Evolutionary conservation across 2,888 invertebrate genomes (phyloP).

Genomic region (Bibio marci): DNA sequence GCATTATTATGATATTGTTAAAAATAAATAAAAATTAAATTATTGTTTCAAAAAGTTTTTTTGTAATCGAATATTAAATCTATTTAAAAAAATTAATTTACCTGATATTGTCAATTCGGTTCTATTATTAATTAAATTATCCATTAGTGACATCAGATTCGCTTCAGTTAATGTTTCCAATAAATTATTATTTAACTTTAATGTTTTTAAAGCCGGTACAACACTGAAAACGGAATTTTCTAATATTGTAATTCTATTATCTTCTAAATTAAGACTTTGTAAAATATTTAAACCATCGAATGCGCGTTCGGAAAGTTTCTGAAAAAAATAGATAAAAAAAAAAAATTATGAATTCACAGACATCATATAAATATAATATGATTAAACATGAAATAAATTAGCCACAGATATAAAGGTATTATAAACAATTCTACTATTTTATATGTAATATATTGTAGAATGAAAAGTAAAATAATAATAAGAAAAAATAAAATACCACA

Average conservation of each 20-base stretch:
- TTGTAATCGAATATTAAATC: no score
- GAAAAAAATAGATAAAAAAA: constrained; percentile 9
- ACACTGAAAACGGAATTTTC: constrained; percentile 55
- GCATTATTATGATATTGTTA: no score
- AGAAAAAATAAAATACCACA: no score
- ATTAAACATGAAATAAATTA: background rate
- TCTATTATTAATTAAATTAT: constrained; percentile 55
- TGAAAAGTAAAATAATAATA: no score
- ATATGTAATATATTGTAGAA: no score
- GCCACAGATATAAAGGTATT: no score
- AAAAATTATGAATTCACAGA: constrained; percentile 17
- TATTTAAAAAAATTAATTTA: no score
- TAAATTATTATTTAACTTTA: constrained; percentile 62
- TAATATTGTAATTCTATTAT: constrained; percentile 55
- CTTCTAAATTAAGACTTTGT: constrained; percentile 51
- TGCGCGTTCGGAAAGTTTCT: constrained; percentile 58
- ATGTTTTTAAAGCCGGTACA: constrained; percentile 50
- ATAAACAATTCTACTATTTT: no score
- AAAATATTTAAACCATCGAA: constrained; percentile 59
- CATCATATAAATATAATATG: background rate
- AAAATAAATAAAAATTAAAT: no score
- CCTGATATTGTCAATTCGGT: constrained; percentile 63
- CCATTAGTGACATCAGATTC: constrained; percentile 59
- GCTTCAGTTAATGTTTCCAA: constrained; percentile 60
- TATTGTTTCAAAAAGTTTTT: no score